Base-by-base conservation (phyloP, 1,140 invertebrate species). In the Babylonia areolata region DNA sequence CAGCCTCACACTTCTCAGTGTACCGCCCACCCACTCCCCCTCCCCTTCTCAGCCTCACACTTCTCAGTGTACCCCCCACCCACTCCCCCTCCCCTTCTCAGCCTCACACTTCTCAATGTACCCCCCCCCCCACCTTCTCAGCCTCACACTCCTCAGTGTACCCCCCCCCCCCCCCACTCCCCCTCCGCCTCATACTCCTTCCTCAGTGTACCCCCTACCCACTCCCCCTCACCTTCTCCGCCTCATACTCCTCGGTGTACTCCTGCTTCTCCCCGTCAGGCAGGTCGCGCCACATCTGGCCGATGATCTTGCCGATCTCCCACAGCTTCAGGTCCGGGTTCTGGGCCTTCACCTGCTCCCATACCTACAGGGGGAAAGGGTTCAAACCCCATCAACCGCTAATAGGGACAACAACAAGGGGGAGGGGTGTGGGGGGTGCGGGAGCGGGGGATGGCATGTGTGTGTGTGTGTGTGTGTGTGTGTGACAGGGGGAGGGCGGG, bases 251-350 rank as follows among this genome's bases (percentile, higher is more conserved):
- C 92, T 99, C 98, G 37, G 98, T 96, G 94, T 96, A 99, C 90
- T 98, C 97, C 85, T 97, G 97, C 95, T 99, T 99, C 80, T 99
- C 97, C 0, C 96, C 96, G 86, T 99, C 98, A 0, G 97, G 96
- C 35, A 99, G 95, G 92, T 99, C 98, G 87, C 98, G 95, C 99
- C 99, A 99, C 98, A 99, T 99, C 91, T 98, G 97, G 0, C 99
- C 98, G 91, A 99, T 99, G 90, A 99, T 99, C 93, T 99, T 98
- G 54, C 99, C 99, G 87, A 99, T 98, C 95, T 99, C 99, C 98
- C 98, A 99, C 91, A 99, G 94, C 93, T 99, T 99, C 58, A 99
- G 95, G 91, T 99, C 98, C 0, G 98, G 97, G 95, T 99, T 97
- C 87, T 97, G 96, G 0, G 97, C 97, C 95, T 99, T 99, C 0